Evolutionary conservation across 2,888 invertebrate genomes (phyloP).

Genomic region (Dilophus febrilis): DNA sequence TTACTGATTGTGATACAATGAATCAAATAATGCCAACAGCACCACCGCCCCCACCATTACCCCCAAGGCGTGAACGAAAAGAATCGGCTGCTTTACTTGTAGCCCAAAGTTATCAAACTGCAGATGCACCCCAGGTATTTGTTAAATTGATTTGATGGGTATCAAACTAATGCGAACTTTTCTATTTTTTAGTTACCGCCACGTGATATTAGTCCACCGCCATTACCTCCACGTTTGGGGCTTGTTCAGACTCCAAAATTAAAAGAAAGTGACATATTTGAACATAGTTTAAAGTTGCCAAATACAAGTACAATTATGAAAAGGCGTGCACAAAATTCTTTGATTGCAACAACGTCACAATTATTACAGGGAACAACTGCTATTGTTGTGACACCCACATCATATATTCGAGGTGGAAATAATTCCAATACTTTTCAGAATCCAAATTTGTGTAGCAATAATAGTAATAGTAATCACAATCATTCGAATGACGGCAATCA

Average conservation of each 20-base stretch:
- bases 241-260: not conserved
- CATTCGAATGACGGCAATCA: no score
- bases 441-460: not conserved
- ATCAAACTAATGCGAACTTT: not conserved
- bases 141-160: not conserved
- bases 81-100: constrained; percentile 19
- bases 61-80: constrained; percentile 26
- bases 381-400: not conserved
- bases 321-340: constrained; percentile 20
- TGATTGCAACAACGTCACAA: constrained; percentile 14
- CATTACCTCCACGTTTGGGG: constrained; percentile 40
- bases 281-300: constrained; percentile 33
- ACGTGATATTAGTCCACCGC: constrained; percentile 47
- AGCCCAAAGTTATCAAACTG: constrained; percentile 38
- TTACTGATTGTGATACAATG: no score
- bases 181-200: constrained; percentile 37
- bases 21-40: no score
- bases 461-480: no score
- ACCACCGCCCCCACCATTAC: constrained; percentile 21
- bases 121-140: constrained; percentile 41
- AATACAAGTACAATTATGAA: constrained; percentile 38
- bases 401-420: not conserved
- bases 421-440: not conserved
- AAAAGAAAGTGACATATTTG: constrained; percentile 7
- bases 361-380: constrained; percentile 2